phyloP scores from a whole-genome alignment of 2,113 vertebrate genomes.

The Brachyhypopomus gauderio region DNA sequence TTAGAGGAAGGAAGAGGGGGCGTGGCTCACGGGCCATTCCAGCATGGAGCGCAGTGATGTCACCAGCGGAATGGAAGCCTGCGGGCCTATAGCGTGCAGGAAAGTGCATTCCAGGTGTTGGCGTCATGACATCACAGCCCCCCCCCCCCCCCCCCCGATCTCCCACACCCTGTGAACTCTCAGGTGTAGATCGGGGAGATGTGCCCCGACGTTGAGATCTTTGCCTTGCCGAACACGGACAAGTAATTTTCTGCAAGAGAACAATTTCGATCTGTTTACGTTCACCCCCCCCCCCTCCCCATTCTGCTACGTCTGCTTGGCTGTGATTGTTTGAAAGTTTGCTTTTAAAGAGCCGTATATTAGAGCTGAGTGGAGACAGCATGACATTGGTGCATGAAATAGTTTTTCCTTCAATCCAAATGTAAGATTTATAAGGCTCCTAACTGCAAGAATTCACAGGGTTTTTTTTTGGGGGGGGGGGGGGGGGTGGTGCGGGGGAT shows the following conservation, averaged over 20 bases:
- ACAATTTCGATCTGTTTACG: conserved; percentile 59
- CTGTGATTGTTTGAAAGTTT: conserved; percentile 58
- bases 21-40: too few species aligned
- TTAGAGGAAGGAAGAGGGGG: too few species aligned
- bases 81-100: background rate
- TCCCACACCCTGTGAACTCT: conserved; percentile 51
- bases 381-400: conserved; percentile 65
- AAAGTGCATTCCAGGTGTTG: background rate
- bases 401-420: conserved; percentile 63
- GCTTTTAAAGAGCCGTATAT: conserved; percentile 53
- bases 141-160: conserved; percentile 32
- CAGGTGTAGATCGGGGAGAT: conserved; percentile 46
- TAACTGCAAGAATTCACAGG: conserved; percentile 62
- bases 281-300: conserved; percentile 9
- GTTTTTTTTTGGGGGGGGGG: conserved; percentile 47
- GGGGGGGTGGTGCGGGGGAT: conserved; percentile 62
- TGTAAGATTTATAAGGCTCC: conserved; percentile 64
- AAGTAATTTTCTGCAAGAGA: conserved; percentile 62
- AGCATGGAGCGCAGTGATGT: too few species aligned
- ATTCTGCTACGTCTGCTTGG: conserved; percentile 44
- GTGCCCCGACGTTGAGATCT: conserved; percentile 45
- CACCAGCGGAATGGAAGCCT: background rate
- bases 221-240: conserved; percentile 54
- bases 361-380: conserved; percentile 53
- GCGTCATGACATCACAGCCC: conserved; percentile 35